These are phyloP conservation scores for Venustaconcha ellipsiformis DNA, from an alignment of 1,140 invertebrate genomes.

Conservation along the genomic window DNA sequence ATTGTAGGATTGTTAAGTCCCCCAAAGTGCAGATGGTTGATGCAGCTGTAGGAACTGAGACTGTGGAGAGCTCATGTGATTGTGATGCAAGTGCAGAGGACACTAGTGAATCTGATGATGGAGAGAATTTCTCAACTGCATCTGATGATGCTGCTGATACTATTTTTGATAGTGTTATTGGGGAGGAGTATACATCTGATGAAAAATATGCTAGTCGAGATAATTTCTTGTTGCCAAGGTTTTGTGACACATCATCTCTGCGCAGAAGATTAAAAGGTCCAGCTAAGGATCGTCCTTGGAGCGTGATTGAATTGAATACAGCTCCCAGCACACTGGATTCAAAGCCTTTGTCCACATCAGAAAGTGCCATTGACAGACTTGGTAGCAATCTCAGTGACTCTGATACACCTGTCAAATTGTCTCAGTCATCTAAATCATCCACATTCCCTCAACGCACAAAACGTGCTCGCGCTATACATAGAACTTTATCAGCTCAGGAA, in stretches of 20 bases:
- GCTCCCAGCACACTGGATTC: constrained; percentile 70
- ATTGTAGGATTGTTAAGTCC: too few relatives aligned
- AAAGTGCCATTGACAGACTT: constrained; percentile 78
- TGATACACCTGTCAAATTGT: constrained; percentile 25
- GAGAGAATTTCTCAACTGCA: constrained; percentile 48
- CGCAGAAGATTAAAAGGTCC: constrained; percentile 35
- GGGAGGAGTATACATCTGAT: constrained; percentile 43
- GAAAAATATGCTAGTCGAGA: constrained; percentile 22
- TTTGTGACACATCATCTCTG: constrained; percentile 35
- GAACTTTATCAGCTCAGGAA: constrained; percentile 33
- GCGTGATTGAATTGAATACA: constrained; percentile 84
- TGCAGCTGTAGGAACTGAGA: constrained; percentile 31
- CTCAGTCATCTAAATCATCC: constrained; percentile 32
- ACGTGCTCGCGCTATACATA: constrained; percentile 15
- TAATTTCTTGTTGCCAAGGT: constrained; percentile 23
- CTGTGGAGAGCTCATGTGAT: constrained; percentile 76
- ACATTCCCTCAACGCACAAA: constrained; percentile 42
- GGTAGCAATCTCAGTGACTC: constrained; percentile 33
- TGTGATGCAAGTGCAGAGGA: constrained; percentile 93
- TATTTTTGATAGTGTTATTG: constrained; percentile 46
- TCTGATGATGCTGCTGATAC: constrained; percentile 50
- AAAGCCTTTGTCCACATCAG: constrained; percentile 82
- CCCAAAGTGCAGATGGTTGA: constrained; percentile 17
- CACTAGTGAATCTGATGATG: constrained; percentile 67
- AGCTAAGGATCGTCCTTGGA: constrained; percentile 80